Base-by-base conservation (phyloP, 1,140 invertebrate genomes). In the Cardiocondyla obscurior region DNA sequence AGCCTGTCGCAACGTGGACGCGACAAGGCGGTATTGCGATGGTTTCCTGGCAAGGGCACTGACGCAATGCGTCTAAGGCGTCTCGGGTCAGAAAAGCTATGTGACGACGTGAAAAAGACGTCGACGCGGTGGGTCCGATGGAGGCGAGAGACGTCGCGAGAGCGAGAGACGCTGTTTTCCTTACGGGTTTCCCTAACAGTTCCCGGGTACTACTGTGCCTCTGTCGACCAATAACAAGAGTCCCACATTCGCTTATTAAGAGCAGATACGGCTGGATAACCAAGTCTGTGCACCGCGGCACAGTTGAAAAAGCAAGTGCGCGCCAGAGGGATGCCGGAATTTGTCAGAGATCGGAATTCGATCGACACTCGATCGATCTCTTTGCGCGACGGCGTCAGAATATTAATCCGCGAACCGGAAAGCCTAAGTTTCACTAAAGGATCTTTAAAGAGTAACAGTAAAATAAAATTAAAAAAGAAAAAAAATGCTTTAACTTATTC, bases 1-100 rank as follows among this genome's bases (percentile, higher is more conserved):
- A 57, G 53, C 28, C 36, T 16, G 51, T 65, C 51, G n/a, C 49
- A 67, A 60, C 33, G 44, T 16, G 33, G 62, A 67, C 74, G 46
- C 46, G 62, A 49, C 62, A 55, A 62, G 57, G 60, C 65, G 64
- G 73, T 90, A 88, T 88, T 88, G 90, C 90, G 88, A 85, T 76
- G 60, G 83, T 91, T 83, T 88, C 88, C 88, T 89, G 90, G 89
- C 90, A 89, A 73, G 86, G 19, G 42, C 81, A 64, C 28, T 88
- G 86, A 91, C 88, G 91, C 90, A 91, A 85, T 91, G 90, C 91
- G 90, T 91, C 89, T 86, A 82, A n/a, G 62, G 55, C 10, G 46
- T 67, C 62, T 39, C 74, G 60, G 22, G 22, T 42, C 74, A 39
- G 33, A 7, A 79, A 79, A 79, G 22, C 49, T 77, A 77, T 19